These are phyloP conservation scores for Tolmerus cingulatus DNA, from an alignment of 2,888 invertebrate genomes.

Conservation along the genomic window DNA sequence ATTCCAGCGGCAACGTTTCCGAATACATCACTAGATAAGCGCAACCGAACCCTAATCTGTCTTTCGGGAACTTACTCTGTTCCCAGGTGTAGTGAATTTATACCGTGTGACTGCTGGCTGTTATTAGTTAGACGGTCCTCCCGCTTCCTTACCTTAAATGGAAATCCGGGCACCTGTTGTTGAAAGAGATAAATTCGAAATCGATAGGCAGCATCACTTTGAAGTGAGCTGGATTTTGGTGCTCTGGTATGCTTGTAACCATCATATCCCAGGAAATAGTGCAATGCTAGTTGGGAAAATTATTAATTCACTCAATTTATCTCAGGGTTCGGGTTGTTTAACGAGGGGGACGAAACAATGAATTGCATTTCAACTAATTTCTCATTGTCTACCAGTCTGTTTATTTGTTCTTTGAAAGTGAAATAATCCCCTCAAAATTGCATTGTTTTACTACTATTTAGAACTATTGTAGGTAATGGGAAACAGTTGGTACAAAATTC, in stretches of 20 bases:
- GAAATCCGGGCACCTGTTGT: background rate
- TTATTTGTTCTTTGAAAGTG: background rate
- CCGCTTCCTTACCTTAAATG: background rate
- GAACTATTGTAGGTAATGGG: too few relatives aligned
- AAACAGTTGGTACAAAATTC: too few relatives aligned
- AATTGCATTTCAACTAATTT: background rate
- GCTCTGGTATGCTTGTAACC: background rate
- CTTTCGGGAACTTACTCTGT: background rate
- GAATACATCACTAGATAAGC: background rate
- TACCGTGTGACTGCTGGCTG: background rate
- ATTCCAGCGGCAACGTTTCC: background rate
- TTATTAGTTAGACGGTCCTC: background rate
- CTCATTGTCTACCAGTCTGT: background rate
- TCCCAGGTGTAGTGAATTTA: background rate
- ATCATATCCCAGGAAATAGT: background rate
- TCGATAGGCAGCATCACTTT: background rate
- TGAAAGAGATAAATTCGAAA: background rate
- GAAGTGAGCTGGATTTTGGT: background rate
- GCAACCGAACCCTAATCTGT: background rate
- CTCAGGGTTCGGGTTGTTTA: background rate
- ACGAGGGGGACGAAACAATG: background rate
- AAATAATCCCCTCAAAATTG: background rate
- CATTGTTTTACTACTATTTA: too few relatives aligned
- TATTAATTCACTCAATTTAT: background rate
- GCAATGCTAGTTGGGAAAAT: background rate